Evolutionary conservation across 2,888 invertebrate genomes (phyloP).

Genomic region (Himalopsyche japonica): DNA sequence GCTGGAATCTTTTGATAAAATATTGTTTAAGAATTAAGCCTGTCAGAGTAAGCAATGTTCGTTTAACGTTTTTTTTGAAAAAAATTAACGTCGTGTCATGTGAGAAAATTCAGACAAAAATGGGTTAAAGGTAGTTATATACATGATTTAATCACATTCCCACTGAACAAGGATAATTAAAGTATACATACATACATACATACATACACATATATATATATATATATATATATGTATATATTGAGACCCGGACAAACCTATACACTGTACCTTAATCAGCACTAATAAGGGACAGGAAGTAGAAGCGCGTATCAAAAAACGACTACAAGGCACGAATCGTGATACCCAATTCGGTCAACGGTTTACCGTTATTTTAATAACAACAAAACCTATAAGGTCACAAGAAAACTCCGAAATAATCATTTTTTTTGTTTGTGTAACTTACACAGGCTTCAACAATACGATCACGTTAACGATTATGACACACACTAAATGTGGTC

Average conservation of each 20-base stretch:
- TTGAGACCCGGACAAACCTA: neutral
- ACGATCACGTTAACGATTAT: neutral
- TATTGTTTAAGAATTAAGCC: too few relatives aligned
- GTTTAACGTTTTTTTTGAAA: too few relatives aligned
- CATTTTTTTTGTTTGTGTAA: neutral
- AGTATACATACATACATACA: too few relatives aligned
- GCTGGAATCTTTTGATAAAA: too few relatives aligned
- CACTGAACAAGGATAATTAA: too few relatives aligned
- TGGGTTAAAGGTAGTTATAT: too few relatives aligned
- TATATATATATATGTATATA: too few relatives aligned
- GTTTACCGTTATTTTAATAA: neutral
- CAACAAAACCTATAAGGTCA: neutral
- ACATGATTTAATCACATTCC: too few relatives aligned
- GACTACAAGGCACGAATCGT: neutral
- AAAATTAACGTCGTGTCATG: too few relatives aligned
- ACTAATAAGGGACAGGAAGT: neutral
- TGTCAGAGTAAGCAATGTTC: too few relatives aligned
- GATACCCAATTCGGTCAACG: neutral
- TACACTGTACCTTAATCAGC: neutral
- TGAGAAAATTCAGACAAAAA: too few relatives aligned
- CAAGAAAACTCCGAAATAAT: neutral
- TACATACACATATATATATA: too few relatives aligned
- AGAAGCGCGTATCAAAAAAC: neutral
- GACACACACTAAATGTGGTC: neutral
- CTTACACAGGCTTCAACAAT: neutral